These are phyloP conservation scores for Psophia crepitans DNA, from an alignment of 2,113 vertebrate species.

Conservation along the genomic window DNA sequence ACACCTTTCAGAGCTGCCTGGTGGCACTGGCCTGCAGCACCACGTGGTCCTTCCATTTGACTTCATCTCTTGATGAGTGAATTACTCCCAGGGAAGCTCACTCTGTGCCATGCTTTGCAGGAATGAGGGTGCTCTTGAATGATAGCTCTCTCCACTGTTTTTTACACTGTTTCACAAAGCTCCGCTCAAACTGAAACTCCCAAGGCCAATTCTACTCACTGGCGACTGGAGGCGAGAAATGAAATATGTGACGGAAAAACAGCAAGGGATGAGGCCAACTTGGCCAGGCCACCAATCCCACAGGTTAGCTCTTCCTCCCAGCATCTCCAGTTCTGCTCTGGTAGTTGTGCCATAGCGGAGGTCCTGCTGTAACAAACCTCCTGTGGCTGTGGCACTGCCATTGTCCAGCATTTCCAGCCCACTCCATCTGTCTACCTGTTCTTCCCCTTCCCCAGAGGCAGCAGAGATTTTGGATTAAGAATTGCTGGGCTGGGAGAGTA, in stretches of 20 bases:
- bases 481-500: background rate
- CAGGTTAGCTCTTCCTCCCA: background rate
- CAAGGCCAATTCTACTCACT: background rate
- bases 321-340: background rate
- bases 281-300: background rate
- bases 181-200: background rate
- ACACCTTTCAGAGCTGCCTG: background rate
- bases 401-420: background rate
- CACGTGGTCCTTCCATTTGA: background rate
- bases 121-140: fast-evolving
- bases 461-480: background rate
- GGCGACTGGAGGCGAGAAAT: fast-evolving
- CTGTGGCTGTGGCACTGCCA: background rate
- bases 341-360: background rate
- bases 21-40: background rate
- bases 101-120: background rate
- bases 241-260: background rate
- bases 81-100: background rate
- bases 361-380: background rate
- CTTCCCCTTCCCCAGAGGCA: background rate
- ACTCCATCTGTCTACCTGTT: slow-evolving; percentile 1
- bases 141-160: background rate
- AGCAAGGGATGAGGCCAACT: background rate
- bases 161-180: background rate
- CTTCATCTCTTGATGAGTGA: background rate